Evolutionary conservation across 2,888 invertebrate genomes (phyloP), one percentile per base, ranked within the genome.

Genomic region (Apoda limacodes): DNA sequence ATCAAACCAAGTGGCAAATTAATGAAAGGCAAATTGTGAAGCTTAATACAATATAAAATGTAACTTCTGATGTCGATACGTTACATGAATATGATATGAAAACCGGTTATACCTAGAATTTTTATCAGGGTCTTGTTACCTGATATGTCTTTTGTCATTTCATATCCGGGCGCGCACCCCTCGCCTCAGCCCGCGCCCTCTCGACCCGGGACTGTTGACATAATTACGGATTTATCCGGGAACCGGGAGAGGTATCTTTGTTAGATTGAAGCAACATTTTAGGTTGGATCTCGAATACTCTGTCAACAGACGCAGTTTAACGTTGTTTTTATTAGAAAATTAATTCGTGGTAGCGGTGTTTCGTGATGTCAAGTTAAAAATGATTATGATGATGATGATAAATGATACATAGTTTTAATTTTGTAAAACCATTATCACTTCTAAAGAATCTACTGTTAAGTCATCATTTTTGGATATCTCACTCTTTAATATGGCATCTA

Each of bases 81-180:
- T 35, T 31, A 27, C 22, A 22, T 28, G 33, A 32, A 31, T 31
- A 28, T 29, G 28, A 34, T 34, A 35, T 30, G 25, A 32, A 41
- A 21, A 26, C 11, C 20, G 32, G 26, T 32, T 39, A 30, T 15
- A 26, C 23, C 29, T 27, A 34, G 31, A 42, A 42, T 52, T 53
- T 52, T 50, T 46, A 50, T 52, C 48, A 46, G 37, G n/a, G 26
- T 21, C 42, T 37, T 39, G 17, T 52, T 51, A 57, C 48, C 47
- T 53, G 58, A 62, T 60, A 65, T 53, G 55, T 59, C 60, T 62
- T 66, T 66, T 65, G 66, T 61, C 59, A 59, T 56, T 57, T 55
- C 57, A 60, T 60, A 63, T 64, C 63, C 61, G 55, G 50, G 34
- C 20, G 15, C 28, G 19, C 22, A 13, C 43, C 38, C 30, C 7